A percentile compares a stretch with the other conserved stretches of the same genome.
phyloP scores from a whole-genome alignment of 2,888 invertebrate genomes.

The Agonopterix arenella region DNA sequence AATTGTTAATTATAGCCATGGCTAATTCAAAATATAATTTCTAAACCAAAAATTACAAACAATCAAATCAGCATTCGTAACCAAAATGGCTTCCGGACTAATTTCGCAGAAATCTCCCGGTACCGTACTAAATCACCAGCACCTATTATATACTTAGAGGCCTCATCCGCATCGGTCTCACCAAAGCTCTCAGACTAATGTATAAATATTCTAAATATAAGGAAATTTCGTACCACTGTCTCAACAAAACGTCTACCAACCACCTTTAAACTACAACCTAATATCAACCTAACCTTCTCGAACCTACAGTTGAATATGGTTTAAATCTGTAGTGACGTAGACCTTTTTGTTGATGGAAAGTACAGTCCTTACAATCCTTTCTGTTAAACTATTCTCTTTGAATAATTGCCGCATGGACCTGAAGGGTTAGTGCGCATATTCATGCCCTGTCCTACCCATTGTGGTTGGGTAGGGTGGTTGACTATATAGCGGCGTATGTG shows the following conservation, averaged over 20 bases:
- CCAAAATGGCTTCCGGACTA: constrained; percentile 61
- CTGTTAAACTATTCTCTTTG: constrained; percentile 78
- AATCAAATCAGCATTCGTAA: constrained; percentile 20
- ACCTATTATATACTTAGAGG: constrained; percentile 61
- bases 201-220: constrained; percentile 74
- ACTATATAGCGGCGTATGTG: constrained; percentile 2
- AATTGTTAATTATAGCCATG: too few species aligned
- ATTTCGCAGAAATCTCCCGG: constrained; percentile 65
- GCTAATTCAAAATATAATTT: too few species aligned
- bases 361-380: constrained; percentile 69
- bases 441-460: constrained; percentile 63
- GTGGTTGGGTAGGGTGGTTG: constrained; percentile 41
- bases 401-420: constrained; percentile 77
- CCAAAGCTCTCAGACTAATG: constrained; percentile 54
- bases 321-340: not conserved
- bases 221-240: constrained; percentile 46
- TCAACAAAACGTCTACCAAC: constrained; percentile 7
- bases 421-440: constrained; percentile 73
- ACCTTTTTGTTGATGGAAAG: not conserved
- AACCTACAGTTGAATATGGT: constrained; percentile 12
- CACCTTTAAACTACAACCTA: not conserved
- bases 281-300: constrained; percentile 2
- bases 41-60: not conserved
- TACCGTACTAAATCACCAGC: constrained; percentile 67
- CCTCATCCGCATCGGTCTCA: constrained; percentile 60